These are phyloP conservation scores for Ophraella communa DNA, from an alignment of 2,888 invertebrate genomes.

Conservation along the genomic window DNA sequence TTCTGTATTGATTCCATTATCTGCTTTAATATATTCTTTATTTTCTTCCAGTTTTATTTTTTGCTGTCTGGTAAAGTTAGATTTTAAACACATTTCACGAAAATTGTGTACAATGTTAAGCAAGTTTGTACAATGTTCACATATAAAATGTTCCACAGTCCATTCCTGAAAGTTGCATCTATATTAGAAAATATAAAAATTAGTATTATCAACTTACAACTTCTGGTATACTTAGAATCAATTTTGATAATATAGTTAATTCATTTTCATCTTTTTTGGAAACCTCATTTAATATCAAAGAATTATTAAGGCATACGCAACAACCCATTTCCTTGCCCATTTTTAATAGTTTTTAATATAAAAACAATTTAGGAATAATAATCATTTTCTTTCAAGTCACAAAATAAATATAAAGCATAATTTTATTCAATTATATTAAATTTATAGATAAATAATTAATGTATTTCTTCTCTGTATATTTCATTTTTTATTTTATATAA, in stretches of 20 bases:
- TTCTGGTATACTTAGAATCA: constrained; percentile 39
- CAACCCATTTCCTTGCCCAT: constrained; percentile 23
- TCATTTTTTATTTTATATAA: background rate
- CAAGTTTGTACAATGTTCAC: constrained; percentile 42
- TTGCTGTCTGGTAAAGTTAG: constrained; percentile 38
- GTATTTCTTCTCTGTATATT: no score
- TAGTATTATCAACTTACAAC: constrained; percentile 35
- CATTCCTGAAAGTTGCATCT: constrained; percentile 37
- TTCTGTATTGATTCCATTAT: no score
- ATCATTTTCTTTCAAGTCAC: background rate
- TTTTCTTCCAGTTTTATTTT: no score
- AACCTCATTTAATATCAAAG: constrained; percentile 34
- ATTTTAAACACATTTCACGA: constrained; percentile 43
- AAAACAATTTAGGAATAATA: background rate
- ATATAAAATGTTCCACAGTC: constrained; percentile 37
- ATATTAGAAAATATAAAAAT: background rate
- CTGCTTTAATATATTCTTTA: constrained; percentile 1
- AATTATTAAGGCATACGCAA: constrained; percentile 42
- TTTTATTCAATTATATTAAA: background rate
- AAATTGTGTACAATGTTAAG: constrained; percentile 42
- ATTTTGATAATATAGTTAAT: constrained; percentile 34
- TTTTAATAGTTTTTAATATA: background rate
- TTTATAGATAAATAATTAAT: background rate
- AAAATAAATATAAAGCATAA: background rate
- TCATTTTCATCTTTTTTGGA: constrained; percentile 38